Evolutionary conservation across 2,113 vertebrate species (phyloP).

Genomic region (Leucosticte australis): DNA sequence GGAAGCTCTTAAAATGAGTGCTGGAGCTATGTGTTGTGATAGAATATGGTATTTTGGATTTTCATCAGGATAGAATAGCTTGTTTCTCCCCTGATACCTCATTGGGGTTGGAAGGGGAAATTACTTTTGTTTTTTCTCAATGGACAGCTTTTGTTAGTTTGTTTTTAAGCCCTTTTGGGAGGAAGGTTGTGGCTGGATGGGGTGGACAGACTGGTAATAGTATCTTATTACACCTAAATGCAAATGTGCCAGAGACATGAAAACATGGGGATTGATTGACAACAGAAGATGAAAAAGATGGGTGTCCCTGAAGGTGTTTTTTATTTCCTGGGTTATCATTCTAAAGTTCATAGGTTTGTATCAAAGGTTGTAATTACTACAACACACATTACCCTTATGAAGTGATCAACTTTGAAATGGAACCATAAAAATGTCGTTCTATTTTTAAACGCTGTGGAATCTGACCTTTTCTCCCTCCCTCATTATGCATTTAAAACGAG

Average conservation of each 20-base stretch:
- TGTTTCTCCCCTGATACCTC: neutral
- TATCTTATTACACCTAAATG: neutral
- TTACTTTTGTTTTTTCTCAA: neutral
- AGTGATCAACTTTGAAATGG: neutral
- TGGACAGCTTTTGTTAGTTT: neutral
- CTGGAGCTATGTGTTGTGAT: neutral
- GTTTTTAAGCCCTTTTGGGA: neutral
- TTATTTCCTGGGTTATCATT: neutral
- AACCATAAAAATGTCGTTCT: neutral
- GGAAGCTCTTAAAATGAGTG: neutral
- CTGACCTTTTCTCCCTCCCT: constrained; percentile 24
- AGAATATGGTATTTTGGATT: neutral
- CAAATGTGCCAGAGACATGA: neutral
- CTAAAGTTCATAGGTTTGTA: neutral
- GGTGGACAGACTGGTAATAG: neutral
- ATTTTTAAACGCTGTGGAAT: neutral
- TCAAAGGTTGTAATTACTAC: neutral
- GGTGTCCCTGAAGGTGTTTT: neutral
- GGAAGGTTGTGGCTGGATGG: neutral
- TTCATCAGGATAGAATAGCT: neutral
- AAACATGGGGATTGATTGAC: neutral
- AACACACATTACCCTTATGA: neutral
- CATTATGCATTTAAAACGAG: neutral
- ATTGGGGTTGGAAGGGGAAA: neutral
- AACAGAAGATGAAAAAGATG: neutral